Conservation (phyloP, 2,113 vertebrate genomes). For the Hiodon tergisus region DNA sequence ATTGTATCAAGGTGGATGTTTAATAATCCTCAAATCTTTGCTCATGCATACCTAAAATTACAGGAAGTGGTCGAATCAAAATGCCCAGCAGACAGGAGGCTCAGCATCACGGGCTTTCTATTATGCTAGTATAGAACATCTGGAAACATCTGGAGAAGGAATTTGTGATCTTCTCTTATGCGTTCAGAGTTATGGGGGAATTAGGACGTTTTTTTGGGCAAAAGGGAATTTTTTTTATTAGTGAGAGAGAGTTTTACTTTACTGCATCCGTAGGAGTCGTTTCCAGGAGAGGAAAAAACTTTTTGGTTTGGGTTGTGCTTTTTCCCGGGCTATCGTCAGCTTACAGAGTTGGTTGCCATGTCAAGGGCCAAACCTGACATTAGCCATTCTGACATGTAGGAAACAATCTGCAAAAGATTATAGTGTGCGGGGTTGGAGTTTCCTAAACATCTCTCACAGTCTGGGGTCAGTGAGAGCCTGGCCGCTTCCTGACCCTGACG, state of each 20-base stretch:
- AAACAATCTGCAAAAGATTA: neutral
- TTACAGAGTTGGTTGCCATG: neutral
- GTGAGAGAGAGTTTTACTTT: slow-evolving; percentile 12
- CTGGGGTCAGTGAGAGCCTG: neutral
- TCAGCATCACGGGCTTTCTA: slow-evolving; percentile 20
- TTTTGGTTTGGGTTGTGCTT: neutral
- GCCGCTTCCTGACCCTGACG: neutral
- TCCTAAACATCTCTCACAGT: neutral
- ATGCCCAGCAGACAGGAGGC: slow-evolving; percentile 22
- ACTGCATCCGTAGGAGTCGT: slow-evolving; percentile 15
- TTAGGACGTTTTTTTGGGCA: slow-evolving; percentile 7
- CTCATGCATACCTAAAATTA: no score
- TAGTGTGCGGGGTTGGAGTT: neutral
- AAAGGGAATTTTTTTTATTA: slow-evolving; percentile 10
- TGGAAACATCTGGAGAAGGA: slow-evolving; percentile 38
- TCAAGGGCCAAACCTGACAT: neutral
- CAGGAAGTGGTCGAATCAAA: neutral
- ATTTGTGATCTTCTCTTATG: slow-evolving; percentile 16
- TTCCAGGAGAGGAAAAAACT: neutral
- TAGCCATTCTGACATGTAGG: neutral
- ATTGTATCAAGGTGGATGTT: no score
- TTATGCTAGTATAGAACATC: slow-evolving; percentile 17
- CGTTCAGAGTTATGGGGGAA: slow-evolving; percentile 14
- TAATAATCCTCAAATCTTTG: no score
- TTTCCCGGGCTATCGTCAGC: slow-evolving; percentile 10